These are phyloP conservation scores for Ochropleura plecta DNA, from an alignment of 2,888 invertebrate genomes.

Conservation along the genomic window DNA sequence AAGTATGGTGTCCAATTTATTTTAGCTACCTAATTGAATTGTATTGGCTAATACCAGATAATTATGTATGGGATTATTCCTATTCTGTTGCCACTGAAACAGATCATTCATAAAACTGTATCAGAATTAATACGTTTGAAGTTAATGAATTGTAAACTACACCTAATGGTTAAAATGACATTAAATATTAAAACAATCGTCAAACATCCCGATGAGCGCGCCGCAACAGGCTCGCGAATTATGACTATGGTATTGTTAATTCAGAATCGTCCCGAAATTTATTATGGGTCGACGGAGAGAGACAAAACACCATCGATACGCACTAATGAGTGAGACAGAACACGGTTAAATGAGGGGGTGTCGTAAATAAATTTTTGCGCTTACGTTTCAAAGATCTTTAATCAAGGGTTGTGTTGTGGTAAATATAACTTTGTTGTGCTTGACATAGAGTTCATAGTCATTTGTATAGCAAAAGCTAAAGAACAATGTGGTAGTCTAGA, in stretches of 20 bases:
- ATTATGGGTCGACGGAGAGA: constrained; percentile 76
- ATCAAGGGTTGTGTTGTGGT: constrained; percentile 57
- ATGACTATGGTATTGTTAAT: constrained; percentile 85
- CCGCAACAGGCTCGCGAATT: constrained; percentile 82
- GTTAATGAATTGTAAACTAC: constrained; percentile 40
- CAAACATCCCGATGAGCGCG: constrained; percentile 76
- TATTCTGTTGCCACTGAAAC: background rate
- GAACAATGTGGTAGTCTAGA: constrained; percentile 80
- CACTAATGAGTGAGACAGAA: constrained; percentile 75
- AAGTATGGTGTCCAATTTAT: background rate
- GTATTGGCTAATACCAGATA: too few relatives aligned
- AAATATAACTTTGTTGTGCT: constrained; percentile 59
- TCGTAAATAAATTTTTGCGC: constrained; percentile 85
- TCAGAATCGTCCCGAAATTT: constrained; percentile 84
- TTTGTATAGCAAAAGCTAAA: constrained; percentile 63
- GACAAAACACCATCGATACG: constrained; percentile 69
- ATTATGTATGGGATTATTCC: too few relatives aligned
- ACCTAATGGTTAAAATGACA: constrained; percentile 65
- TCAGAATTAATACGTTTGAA: background rate
- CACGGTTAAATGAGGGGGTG: constrained; percentile 84
- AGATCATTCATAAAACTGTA: background rate
- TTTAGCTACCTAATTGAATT: background rate
- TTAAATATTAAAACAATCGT: constrained; percentile 72
- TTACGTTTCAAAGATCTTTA: constrained; percentile 82
- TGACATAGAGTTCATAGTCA: constrained; percentile 65